Base-by-base conservation (phyloP, 1,140 invertebrate species). In the Drosophila lacteicornis region DNA sequence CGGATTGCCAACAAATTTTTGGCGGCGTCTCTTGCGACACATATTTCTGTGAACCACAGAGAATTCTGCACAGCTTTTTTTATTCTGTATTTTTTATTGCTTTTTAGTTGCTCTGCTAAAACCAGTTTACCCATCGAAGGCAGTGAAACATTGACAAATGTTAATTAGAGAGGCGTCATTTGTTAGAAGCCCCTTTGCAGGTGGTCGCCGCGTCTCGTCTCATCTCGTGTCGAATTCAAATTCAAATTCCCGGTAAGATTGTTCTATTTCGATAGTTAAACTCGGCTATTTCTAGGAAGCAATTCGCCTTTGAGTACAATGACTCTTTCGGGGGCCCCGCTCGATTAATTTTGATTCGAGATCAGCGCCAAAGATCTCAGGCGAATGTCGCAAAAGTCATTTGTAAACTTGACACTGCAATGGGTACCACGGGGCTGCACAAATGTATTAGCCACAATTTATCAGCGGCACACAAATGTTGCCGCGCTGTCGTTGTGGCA, bases 11-110 rank as follows among this genome's bases (percentile, higher is more conserved):
- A 91, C 86, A 91, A 91, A 91, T 91, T 92, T 92, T 92, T 80
- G 86, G 86, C 91, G 91, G 91, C 91, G 91, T 92, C 91, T 92
- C 80, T 88, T 85, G 82, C 91, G 79, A 92, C 91, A 92, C 91
- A 92, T 82, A 88, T 85, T 80, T 90, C 76, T 83, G 80, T 78
- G 80, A 73, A 73, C 51, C 70, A 55, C 50, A 49, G 61, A 57
- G 62, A 74, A 80, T 69, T 59, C 43, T 73, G 66, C 63, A 53
- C 65, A 68, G 36, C 47, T 77, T 76, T 66, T 65, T 11, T 75
- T 76, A 43, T 27, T 27, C 25, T 6, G 27, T 80, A 50, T 56
- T 42, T 33, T 57, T 30, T 47, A 46, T 30, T 30, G 56, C 38
- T 19, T 60, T 27, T 50, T 68, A 22, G 42, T 53, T 8, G 51